These are phyloP conservation scores for Pelecanus crispus DNA, from an alignment of 2,113 vertebrate species.

Conservation along the genomic window DNA sequence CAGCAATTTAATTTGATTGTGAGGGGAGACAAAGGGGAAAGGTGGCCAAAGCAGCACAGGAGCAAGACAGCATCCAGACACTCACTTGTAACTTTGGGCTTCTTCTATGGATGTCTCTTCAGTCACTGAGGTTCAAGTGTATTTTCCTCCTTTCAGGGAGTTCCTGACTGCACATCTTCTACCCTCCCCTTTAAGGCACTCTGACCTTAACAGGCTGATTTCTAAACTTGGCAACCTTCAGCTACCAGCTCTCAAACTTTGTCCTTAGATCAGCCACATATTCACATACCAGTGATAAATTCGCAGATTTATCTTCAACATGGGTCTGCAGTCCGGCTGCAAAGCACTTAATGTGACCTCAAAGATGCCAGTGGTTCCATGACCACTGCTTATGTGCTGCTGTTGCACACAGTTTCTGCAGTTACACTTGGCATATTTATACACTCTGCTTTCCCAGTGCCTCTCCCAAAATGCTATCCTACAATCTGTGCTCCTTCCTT, in stretches of 20 bases:
- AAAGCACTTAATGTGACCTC: not conserved
- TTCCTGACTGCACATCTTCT: not conserved
- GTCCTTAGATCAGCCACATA: not conserved
- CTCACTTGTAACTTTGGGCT: not conserved
- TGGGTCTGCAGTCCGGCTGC: not conserved
- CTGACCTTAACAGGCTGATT: not conserved
- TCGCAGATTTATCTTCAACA: not conserved
- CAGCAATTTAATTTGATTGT: not conserved
- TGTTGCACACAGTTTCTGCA: not conserved
- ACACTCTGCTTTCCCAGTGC: not conserved
- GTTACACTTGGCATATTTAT: not conserved
- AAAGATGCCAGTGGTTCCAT: not conserved
- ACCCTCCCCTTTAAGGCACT: not conserved
- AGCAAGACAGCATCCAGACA: not conserved
- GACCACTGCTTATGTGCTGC: not conserved
- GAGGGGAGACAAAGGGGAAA: not conserved
- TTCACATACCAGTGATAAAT: not conserved
- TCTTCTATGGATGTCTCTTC: not conserved
- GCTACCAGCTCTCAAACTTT: not conserved
- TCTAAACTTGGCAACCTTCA: not conserved
- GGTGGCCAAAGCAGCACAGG: not conserved
- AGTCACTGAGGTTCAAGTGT: not conserved
- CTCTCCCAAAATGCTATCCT: not conserved
- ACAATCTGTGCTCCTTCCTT: not conserved
- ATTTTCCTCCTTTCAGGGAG: not conserved